Percentiles rank a stretch among this genome's conserved stretches.
These are phyloP conservation scores for Drosophila pallidifrons DNA, from an alignment of 1,140 invertebrate species.

Conservation along the genomic window DNA sequence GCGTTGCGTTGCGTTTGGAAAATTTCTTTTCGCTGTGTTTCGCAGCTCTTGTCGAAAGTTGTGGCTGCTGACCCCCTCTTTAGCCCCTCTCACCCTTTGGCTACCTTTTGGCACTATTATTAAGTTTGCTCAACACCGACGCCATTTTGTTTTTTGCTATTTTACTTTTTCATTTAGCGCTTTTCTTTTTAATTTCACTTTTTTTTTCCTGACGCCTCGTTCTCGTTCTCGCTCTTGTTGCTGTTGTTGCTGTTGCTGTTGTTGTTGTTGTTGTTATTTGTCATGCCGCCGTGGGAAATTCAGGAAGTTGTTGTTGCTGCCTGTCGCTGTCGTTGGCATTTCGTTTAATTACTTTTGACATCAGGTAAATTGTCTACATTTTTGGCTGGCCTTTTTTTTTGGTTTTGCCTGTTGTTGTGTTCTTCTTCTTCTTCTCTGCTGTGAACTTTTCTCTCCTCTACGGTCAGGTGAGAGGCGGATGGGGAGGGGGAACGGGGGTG, in stretches of 20 bases:
- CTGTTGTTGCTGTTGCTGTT: conserved; percentile 15
- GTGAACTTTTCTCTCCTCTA: too few species aligned
- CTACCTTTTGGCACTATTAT: conserved; percentile 49
- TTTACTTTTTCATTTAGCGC: conserved; percentile 24
- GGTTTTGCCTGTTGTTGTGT: conserved; percentile 22
- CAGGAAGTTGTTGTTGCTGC: conserved; percentile 7
- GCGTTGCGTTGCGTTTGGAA: neutral
- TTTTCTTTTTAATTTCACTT: conserved; percentile 14
- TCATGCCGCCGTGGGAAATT: conserved; percentile 4
- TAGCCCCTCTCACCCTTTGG: neutral
- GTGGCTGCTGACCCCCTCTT: neutral
- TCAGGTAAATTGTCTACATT: conserved; percentile 70
- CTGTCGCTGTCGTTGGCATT: conserved; percentile 68
- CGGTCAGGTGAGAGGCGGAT: neutral
- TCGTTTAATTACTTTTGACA: conserved; percentile 80
- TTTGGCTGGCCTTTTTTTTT: conserved; percentile 48
- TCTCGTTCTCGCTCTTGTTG: neutral
- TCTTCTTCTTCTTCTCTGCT: too few species aligned
- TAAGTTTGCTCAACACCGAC: conserved; percentile 43
- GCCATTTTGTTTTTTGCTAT: conserved; percentile 44
- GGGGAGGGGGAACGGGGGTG: neutral
- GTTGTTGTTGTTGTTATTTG: conserved; percentile 14
- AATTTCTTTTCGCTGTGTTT: neutral
- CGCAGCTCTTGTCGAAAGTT: conserved; percentile 8
- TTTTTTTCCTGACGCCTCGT: neutral